Base-by-base conservation (phyloP, 37 sponge, comb jelly and placozoan genomes). In the Halichondria panicea region DNA sequence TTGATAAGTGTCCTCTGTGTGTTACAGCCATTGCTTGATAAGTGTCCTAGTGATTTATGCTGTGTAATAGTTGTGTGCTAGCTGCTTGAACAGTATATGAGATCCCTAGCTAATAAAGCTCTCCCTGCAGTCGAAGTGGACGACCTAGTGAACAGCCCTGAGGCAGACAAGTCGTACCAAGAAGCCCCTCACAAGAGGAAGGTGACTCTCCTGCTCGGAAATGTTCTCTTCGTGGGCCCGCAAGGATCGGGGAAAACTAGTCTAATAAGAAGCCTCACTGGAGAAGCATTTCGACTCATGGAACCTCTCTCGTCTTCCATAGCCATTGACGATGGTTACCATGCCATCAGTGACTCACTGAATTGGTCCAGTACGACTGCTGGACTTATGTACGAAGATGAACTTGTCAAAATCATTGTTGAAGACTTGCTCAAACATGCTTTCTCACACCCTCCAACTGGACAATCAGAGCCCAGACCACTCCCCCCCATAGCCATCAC, bases 201-300 rank as follows among this genome's bases (percentile, higher is more conserved):
- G 36, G 66, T 78, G 38, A 73, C 77, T 40, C 35, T 91, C 32
- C 74, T 72, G 37, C 28, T 75, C 28, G 39, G 75, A 3, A 86
- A 78, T 70, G 38, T 91, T 22, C 25, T 68, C 62, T 67, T 91
- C 40, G 25, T 81, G 8, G 92, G 92, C 4, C 87, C 87, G 2
- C 81, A 68, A 28, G 92, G 83, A 7, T 77, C 87, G 1, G 92
- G 92, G 21, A 91, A 91, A 80, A 91, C 92, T n/a, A 91, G 92
- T 76, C 75, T 91, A 2, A 21, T 86, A 9, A 36, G 80, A 19
- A 69, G 63, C 62, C 39, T 91, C 43, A 65, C 34, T 18, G 92
- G 87, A 7, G 36, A 86, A 32, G 54, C 58, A 15, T 91, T 91
- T 42, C 60, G 79, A 27, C 61, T 78, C 24, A 65, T 55, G 38